Evolutionary conservation across 2,113 vertebrate genomes (phyloP).

Genomic region (Odocoileus hemionus): DNA sequence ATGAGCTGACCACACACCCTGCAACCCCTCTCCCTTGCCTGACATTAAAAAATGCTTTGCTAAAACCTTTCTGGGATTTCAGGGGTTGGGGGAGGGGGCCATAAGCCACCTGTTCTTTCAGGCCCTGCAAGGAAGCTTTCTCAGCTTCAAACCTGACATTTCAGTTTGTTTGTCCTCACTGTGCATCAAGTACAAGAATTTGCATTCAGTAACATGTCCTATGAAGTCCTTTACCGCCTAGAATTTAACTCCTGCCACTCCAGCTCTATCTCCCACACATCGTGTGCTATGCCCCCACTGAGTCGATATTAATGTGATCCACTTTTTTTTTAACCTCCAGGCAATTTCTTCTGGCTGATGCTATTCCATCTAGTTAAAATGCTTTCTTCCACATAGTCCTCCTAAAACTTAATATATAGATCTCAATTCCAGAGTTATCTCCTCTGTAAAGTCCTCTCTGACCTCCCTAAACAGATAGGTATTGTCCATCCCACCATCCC

Average conservation of each 20-base stretch:
- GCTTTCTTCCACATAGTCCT: too few species aligned
- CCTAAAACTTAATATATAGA: neutral
- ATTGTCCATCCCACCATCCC: neutral
- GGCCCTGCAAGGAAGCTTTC: neutral
- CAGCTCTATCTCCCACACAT: neutral
- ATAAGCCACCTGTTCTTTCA: neutral
- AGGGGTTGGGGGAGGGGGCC: neutral
- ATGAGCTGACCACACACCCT: neutral
- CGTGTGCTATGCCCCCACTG: rapidly evolving
- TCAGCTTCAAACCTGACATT: neutral
- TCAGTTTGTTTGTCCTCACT: neutral
- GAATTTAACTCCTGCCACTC: neutral
- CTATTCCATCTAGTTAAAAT: neutral
- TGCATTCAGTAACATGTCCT: neutral
- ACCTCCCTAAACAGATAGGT: neutral
- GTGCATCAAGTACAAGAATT: neutral
- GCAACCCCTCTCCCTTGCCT: neutral
- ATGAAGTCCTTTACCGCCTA: neutral
- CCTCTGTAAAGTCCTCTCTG: neutral
- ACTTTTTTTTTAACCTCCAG: neutral
- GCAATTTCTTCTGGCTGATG: neutral
- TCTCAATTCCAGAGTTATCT: neutral
- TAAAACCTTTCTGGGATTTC: neutral
- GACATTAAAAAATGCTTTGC: neutral
- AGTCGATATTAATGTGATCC: neutral